Conservation (phyloP, 2,113 vertebrate species). For the Oxygymnocypris stewartii region DNA sequence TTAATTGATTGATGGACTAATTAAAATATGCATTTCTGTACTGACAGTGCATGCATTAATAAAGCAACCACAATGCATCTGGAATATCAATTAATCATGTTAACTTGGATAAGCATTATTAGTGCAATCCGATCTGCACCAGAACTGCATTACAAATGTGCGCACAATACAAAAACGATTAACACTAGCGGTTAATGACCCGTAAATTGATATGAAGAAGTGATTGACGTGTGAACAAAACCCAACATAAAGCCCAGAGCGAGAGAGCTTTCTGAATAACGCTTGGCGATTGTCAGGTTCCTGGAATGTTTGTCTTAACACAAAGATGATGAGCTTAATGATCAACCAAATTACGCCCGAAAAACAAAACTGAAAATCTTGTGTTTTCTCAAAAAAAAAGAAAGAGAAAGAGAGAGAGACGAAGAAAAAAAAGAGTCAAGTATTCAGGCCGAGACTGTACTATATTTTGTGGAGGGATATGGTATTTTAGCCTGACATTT, state of each 20-base stretch:
- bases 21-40: not conserved
- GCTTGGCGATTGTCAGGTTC: not conserved
- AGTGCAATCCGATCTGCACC: not conserved
- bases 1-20: not conserved
- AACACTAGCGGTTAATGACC: not conserved
- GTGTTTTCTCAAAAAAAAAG: constrained; percentile 79
- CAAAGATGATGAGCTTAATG: constrained; percentile 51
- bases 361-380: constrained; percentile 91
- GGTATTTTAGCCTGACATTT: constrained; percentile 70
- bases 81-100: not conserved
- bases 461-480: constrained; percentile 58
- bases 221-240: constrained; percentile 1
- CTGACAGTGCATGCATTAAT: not conserved
- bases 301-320: constrained; percentile 53
- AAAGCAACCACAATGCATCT: not conserved
- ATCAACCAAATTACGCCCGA: constrained; percentile 68
- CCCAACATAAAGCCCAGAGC: not conserved
- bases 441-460: constrained; percentile 62
- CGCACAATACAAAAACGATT: not conserved
- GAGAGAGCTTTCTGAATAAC: constrained; percentile 23
- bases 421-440: constrained; percentile 71
- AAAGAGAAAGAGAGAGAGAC: not conserved
- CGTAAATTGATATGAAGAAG: not conserved
- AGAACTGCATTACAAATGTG: not conserved
- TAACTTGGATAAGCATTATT: not conserved